phyloP scores from a whole-genome alignment of 2,113 vertebrate species.

The Ctenodactylus gundi region DNA sequence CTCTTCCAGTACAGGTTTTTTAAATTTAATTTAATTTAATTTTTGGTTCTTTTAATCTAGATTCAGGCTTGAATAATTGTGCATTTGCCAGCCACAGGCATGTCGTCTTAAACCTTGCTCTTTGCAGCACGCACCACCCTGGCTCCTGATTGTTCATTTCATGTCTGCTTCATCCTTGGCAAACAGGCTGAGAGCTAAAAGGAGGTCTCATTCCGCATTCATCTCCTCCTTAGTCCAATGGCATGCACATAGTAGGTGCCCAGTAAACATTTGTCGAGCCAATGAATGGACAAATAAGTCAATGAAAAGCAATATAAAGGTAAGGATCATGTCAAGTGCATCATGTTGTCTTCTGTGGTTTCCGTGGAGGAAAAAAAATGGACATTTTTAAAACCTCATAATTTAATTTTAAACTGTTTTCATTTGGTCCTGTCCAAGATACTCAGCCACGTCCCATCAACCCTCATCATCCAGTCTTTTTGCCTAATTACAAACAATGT shows the following conservation, averaged over 20 bases:
- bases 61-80: constrained; percentile 15
- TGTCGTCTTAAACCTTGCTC: not conserved
- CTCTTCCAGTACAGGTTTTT: not conserved
- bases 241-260: not conserved
- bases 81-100: not conserved
- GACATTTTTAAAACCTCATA: too few relatives aligned
- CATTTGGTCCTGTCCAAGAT: too few relatives aligned
- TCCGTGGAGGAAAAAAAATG: too few relatives aligned
- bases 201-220: not conserved
- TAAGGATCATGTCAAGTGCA: not conserved
- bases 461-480: too few relatives aligned
- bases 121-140: not conserved
- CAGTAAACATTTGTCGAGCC: not conserved
- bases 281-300: not conserved
- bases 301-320: not conserved
- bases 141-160: not conserved
- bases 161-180: not conserved
- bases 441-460: too few relatives aligned
- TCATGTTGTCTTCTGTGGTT: not conserved
- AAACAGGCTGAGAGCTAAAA: not conserved
- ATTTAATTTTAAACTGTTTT: too few relatives aligned
- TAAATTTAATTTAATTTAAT: not conserved
- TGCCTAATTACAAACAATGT: too few relatives aligned
- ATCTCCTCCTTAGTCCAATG: not conserved
- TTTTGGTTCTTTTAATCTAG: constrained; percentile 9